A percentile compares a stretch with the other conserved stretches of the same genome.
Conservation (phyloP, 2,888 invertebrate species). For the Lasius fuliginosus region DNA sequence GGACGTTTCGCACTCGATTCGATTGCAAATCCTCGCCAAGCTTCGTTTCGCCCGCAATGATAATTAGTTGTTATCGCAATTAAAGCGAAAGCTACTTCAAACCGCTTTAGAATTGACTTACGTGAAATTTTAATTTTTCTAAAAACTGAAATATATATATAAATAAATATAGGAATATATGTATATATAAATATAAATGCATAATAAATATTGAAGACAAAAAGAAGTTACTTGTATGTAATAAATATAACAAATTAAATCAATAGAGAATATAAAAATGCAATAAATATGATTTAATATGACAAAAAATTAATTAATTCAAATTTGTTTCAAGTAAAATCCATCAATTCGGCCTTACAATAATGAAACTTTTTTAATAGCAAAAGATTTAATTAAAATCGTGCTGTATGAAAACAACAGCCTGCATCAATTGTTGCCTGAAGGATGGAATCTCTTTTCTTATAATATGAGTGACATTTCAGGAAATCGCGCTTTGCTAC, state of each 20-base stretch:
- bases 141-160: neutral
- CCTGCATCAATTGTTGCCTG: neutral
- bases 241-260: conserved; percentile 3
- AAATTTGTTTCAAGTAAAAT: neutral
- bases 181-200: neutral
- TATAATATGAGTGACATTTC: conserved; percentile 1
- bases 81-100: conserved; percentile 66
- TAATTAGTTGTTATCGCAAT: conserved; percentile 64
- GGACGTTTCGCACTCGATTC: conserved; percentile 38
- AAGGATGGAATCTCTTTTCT: conserved; percentile 9
- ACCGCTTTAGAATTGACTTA: conserved; percentile 14
- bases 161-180: conserved; percentile 3
- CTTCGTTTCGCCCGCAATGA: conserved; percentile 49
- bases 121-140: neutral
- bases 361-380: neutral
- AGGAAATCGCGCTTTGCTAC: neutral
- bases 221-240: neutral
- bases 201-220: neutral
- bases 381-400: conserved; percentile 4
- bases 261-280: neutral
- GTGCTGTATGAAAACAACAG: conserved; percentile 14
- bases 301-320: neutral
- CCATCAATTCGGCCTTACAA: neutral
- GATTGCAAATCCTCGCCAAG: conserved; percentile 11
- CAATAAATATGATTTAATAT: neutral